These are phyloP conservation scores for Drosophila barbarae DNA, from an alignment of 2,888 invertebrate species.

Conservation along the genomic window DNA sequence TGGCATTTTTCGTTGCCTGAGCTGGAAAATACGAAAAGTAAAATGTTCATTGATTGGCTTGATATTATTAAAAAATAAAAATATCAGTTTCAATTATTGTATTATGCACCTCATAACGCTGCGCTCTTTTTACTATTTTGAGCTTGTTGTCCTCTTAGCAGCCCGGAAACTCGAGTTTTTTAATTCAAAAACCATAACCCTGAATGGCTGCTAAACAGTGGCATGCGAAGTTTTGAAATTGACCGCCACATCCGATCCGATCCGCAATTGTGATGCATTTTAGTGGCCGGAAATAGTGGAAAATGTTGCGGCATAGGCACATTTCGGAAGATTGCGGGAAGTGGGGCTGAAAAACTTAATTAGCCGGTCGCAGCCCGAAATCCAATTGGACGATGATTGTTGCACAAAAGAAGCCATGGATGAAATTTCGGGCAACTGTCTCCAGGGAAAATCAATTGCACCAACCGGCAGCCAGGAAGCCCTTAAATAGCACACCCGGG, in stretches of 20 bases:
- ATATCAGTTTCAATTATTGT: neutral
- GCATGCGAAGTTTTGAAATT: constrained; percentile 5
- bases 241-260: constrained; percentile 26
- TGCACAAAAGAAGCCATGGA: constrained; percentile 9
- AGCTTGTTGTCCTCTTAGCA: neutral
- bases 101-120: neutral
- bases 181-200: neutral
- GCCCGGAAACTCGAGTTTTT: too few species aligned
- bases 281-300: constrained; percentile 28
- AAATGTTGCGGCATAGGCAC: constrained; percentile 19
- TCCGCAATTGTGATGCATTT: constrained; percentile 19
- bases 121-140: neutral
- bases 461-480: neutral
- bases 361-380: constrained; percentile 37
- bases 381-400: constrained; percentile 40
- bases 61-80: neutral
- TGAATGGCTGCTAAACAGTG: neutral
- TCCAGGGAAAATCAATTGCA: constrained; percentile 35
- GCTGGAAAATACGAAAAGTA: neutral
- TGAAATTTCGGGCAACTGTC: constrained; percentile 26
- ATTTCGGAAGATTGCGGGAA: constrained; percentile 1
- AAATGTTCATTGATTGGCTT: neutral
- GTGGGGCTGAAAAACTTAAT: constrained; percentile 28
- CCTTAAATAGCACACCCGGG: constrained; percentile 12
- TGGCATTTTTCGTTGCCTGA: constrained; percentile 18